phyloP scores from a whole-genome alignment of 2,113 vertebrate genomes.

The Galbula dea region DNA sequence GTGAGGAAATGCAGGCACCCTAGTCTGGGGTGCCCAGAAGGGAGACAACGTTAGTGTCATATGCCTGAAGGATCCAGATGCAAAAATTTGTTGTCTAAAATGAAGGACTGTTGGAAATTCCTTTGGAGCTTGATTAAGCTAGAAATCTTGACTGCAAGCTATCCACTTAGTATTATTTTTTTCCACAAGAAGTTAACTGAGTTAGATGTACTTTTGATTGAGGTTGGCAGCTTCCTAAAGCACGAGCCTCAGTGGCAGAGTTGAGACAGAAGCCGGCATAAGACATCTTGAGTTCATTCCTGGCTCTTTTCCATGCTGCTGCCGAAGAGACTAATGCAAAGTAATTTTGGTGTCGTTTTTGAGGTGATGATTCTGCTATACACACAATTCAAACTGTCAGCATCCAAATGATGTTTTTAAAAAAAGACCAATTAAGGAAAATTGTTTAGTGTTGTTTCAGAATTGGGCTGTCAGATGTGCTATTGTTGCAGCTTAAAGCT shows the following conservation, averaged over 20 bases:
- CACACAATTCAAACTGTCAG: slow-evolving; percentile 50
- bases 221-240: background rate
- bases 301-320: slow-evolving; percentile 43
- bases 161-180: background rate
- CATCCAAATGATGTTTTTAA: background rate
- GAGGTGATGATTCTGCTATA: slow-evolving; percentile 40
- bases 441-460: slow-evolving; percentile 43
- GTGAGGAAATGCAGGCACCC: background rate
- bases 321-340: slow-evolving; percentile 38
- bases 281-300: background rate
- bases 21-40: background rate
- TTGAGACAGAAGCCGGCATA: background rate
- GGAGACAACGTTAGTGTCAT: background rate
- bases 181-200: background rate
- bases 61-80: background rate
- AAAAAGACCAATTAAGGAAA: slow-evolving; percentile 64
- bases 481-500: slow-evolving; percentile 19
- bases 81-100: background rate
- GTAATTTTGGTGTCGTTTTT: slow-evolving; percentile 64
- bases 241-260: background rate
- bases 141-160: background rate
- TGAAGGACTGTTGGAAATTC: background rate
- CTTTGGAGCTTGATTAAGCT: background rate
- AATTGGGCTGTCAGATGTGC: slow-evolving; percentile 51
- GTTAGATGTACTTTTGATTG: background rate